Percentiles rank a stretch among this genome's conserved stretches.
These are phyloP conservation scores for Cecropterus lyciades DNA, from an alignment of 1,140 invertebrate genomes.

Conservation along the genomic window DNA sequence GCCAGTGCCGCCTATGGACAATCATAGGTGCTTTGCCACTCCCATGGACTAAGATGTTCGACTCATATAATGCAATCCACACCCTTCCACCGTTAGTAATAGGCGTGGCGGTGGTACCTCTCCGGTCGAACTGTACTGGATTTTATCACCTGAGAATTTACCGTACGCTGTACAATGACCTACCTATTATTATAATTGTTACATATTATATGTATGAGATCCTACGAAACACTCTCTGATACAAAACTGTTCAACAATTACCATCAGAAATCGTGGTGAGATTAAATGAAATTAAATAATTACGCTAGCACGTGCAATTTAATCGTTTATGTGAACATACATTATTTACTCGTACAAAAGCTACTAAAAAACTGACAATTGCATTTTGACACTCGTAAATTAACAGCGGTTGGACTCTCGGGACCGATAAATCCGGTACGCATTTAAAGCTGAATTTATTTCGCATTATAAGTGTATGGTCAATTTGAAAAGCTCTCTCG, in stretches of 20 bases:
- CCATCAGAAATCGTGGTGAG: background rate
- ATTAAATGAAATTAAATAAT: background rate
- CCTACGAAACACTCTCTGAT: no score
- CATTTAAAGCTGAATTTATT: background rate
- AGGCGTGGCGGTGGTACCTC: no score
- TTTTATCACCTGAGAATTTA: no score
- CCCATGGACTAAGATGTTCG: no score
- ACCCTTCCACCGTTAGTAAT: no score
- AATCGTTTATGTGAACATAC: background rate
- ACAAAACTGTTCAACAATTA: background rate
- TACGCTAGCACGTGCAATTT: background rate
- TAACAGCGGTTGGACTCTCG: background rate
- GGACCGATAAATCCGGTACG: background rate
- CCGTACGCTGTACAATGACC: no score
- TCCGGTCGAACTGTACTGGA: no score
- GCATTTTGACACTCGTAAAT: background rate
- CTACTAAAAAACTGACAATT: background rate
- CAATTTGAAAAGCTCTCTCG: background rate
- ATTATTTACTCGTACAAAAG: background rate
- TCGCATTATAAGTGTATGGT: background rate
- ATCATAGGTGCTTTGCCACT: no score
- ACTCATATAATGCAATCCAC: no score
- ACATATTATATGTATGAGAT: no score
- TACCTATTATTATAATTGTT: no score
- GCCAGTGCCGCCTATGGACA: no score